Evolutionary conservation across 2,113 vertebrate genomes (phyloP).

Genomic region (Lepisosteus osseus): DNA sequence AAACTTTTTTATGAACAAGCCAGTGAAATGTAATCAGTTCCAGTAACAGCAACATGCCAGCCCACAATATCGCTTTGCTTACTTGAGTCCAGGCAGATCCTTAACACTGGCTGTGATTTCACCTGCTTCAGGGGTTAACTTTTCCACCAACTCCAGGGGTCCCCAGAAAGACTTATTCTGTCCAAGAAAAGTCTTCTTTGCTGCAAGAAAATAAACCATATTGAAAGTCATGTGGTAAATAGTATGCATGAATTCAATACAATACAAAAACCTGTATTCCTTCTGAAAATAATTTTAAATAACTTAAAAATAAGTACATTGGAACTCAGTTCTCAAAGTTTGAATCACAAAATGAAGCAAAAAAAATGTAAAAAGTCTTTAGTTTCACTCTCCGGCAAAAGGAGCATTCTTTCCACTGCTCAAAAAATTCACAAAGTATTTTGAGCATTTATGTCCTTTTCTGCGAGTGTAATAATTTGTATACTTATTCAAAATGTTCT

Average conservation of each 20-base stretch:
- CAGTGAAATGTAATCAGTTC: not conserved
- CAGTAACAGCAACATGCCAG: too few species aligned
- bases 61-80: slow-evolving; percentile 44
- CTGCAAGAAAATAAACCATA: slow-evolving; percentile 48
- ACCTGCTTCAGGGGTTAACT: slow-evolving; percentile 90
- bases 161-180: slow-evolving; percentile 99
- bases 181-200: slow-evolving; percentile 96
- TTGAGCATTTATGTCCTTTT: too few species aligned
- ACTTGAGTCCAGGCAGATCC: slow-evolving; percentile 96
- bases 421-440: not conserved
- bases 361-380: too few species aligned
- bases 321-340: too few species aligned
- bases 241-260: too few species aligned
- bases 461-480: too few species aligned
- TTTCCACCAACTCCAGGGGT: slow-evolving; percentile 94
- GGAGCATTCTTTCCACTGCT: not conserved
- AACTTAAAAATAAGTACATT: not conserved
- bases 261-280: not conserved
- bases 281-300: not conserved
- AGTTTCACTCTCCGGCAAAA: not conserved
- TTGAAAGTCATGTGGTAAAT: too few species aligned
- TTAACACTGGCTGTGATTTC: slow-evolving; percentile 98
- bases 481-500: not conserved
- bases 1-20: not conserved
- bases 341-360: too few species aligned